Base-by-base conservation (phyloP, 2,113 vertebrate species). In the Ornithorhynchus anatinus region DNA sequence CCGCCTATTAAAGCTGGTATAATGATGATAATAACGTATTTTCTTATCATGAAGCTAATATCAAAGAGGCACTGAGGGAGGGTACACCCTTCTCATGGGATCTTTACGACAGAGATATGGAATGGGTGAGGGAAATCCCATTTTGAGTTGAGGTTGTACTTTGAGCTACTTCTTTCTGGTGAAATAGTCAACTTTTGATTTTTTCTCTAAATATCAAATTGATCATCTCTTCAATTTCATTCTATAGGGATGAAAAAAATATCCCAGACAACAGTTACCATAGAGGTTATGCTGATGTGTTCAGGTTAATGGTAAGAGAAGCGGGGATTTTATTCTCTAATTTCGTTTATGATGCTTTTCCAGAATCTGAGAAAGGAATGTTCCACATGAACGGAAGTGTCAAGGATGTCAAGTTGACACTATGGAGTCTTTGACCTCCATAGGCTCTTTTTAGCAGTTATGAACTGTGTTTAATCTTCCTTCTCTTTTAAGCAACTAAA, bases 381-480 rank as follows among this genome's bases (percentile, higher is more conserved):
- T 82, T 92, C 91, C 89, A 87, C 77, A 88, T 89, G 88, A 91
- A 90, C 69, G 89, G 80, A 92, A 77, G 77, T 89, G 76, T 81
- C 88, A 94, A 89, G 91, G 89, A 92, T 92, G 91, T 89, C 88
- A 89, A 85, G 75, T 94, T 95, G 94, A 91, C 94, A 94, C 88
- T n/a, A n/a, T n/a, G n/a, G n/a, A n/a, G n/a, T n/a, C n/a, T n/a
- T n/a, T n/a, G n/a, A n/a, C n/a, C n/a, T n/a, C n/a, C n/a, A n/a
- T n/a, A n/a, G n/a, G n/a, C n/a, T n/a, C n/a, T n/a, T n/a, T n/a
- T n/a, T n/a, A n/a, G n/a, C n/a, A n/a, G n/a, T n/a, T n/a, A 44
- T 35, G n/a, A 33, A 47, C 10, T 25, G 0, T 15, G 14, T 17
- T 38, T 58, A 29, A 6, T 29, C 42, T 72, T 82, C 17, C 17